Evolutionary conservation across 2,113 vertebrate species (phyloP), one percentile per base, ranked within the genome.

Genomic region (Pollimyrus isidori): DNA sequence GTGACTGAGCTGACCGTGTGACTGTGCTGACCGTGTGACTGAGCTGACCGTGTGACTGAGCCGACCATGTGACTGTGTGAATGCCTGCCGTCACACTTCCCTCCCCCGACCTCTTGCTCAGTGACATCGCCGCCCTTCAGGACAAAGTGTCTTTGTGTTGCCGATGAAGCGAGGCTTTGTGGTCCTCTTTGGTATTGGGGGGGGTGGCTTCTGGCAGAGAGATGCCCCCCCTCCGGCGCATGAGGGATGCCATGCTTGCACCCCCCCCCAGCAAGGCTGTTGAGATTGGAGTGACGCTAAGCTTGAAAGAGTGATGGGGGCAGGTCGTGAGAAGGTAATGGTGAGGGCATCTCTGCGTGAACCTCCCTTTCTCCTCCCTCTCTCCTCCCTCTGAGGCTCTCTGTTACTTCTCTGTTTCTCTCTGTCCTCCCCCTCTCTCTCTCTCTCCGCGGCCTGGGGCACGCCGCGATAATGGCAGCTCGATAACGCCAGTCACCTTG

Each of bases 81-180:
- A 26, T 10, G 58, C n/a, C 58, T 9, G 9, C 62, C 26, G n/a
- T 62, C 3, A 62, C 56, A 62, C 7, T 2, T 62, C 7, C 4
- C 62, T 30, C n/a, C 62, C n/a, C 62, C 26, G 26, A 69, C 62
- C 26, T 30, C 62, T 3, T 87, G 52, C 46, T 48, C 23, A 4
- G n/a, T 49, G n/a, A 49, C 1, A 48, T 21, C 48, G 9, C 45
- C 10, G 3, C 35, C 86, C 30, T 87, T n/a, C n/a, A 49, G 52
- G 35, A 87, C 15, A 87, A 87, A 62, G 87, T 65, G 35, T 19
- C 56, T 42, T 65, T 62, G 56, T 87, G 87, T 4, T 30, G 5
- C 26, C 9, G 21, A 88, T 88, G 56, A 88, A 69, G 58, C n/a
- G n/a, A 6, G n/a, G 39, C 87, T 73, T 76, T 88, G 87, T 88